Evolutionary conservation across 2,113 vertebrate species (phyloP), one percentile per base, ranked within the genome.

Genomic region (Epinephelus moara): DNA sequence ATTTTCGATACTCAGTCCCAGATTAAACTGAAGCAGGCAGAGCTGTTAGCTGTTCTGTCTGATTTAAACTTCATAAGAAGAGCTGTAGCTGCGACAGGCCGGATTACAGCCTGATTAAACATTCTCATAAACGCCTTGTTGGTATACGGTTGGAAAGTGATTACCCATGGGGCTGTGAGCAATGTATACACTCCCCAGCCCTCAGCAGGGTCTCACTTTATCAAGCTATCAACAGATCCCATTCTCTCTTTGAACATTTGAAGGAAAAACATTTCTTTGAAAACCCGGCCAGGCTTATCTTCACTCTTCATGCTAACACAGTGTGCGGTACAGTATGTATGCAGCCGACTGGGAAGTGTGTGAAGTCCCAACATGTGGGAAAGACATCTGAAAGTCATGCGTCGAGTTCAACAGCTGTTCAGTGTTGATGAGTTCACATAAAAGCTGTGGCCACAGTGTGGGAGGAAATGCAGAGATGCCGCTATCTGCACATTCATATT

Each of bases 171-270:
- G 42, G 42, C 42, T 45, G 42, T 42, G 42, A 45, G 11, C 42
- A 45, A 45, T 45, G 42, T 45, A 45, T 45, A 45, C 80, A 55
- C 37, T 56, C 27, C 57, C 8, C 18, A 13, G 19, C 66, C 12
- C 9, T 45, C 42, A 0, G 42, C 42, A 45, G 42, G 42, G 30
- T 30, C 23, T 61, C 37, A 55, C 55, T 50, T 52, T 74, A 75
- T 81, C 80, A 66, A 23, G 10, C 25, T 42, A 67, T 78, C 82
- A 75, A 56, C 49, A 70, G 33, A 74, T 67, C 45, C 45, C 18
- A 45, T 60, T 87, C 45, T 71, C n/a, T 56, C 75, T 82, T 74
- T 82, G 69, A 82, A 61, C 45, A 59, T 61, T 74, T 55, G 55
- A 74, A 61, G 56, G 50, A 37, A 56, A 68, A 61, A 42, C 42